Conservation (phyloP, 2,888 invertebrate species). For the Stenoptilia bipunctidactyla region DNA sequence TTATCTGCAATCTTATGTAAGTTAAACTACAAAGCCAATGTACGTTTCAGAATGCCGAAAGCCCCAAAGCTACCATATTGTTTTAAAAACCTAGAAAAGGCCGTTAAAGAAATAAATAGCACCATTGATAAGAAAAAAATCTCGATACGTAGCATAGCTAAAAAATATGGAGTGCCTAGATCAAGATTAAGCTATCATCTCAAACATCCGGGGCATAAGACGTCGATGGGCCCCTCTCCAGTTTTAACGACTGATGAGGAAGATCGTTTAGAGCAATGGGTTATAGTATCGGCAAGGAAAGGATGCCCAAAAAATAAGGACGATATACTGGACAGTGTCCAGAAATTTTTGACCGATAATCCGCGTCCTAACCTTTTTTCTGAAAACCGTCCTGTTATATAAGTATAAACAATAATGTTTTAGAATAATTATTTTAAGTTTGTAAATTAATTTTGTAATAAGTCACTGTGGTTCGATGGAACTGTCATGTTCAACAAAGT, state of each 20-base stretch:
- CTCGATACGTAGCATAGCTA: constrained; percentile 8
- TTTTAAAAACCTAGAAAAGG: too few relatives aligned
- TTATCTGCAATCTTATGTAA: too few relatives aligned
- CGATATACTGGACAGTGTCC: constrained; percentile 4
- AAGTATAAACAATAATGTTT: too few relatives aligned
- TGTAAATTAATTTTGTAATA: too few relatives aligned
- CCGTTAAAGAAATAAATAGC: neutral
- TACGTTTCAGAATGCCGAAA: too few relatives aligned
- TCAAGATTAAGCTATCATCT: constrained; percentile 6
- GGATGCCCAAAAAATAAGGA: constrained; percentile 6
- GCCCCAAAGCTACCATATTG: too few relatives aligned
- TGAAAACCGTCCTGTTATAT: too few relatives aligned
- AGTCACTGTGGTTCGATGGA: too few relatives aligned
- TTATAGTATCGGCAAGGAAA: constrained; percentile 1
- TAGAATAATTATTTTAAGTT: too few relatives aligned
- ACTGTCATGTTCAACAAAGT: too few relatives aligned
- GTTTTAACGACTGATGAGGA: constrained; percentile 5
- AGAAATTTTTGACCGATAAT: constrained; percentile 4
- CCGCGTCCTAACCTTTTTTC: constrained; percentile 11
- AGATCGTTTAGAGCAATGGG: constrained; percentile 1
- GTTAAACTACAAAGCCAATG: too few relatives aligned
- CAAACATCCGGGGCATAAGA: constrained; percentile 3
- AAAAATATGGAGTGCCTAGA: constrained; percentile 12
- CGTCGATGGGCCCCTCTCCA: constrained; percentile 3
- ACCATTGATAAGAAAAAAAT: too few relatives aligned